These are phyloP conservation scores for Poecilia picta DNA, from an alignment of 2,797 vertebrate genomes.

Conservation along the genomic window DNA sequence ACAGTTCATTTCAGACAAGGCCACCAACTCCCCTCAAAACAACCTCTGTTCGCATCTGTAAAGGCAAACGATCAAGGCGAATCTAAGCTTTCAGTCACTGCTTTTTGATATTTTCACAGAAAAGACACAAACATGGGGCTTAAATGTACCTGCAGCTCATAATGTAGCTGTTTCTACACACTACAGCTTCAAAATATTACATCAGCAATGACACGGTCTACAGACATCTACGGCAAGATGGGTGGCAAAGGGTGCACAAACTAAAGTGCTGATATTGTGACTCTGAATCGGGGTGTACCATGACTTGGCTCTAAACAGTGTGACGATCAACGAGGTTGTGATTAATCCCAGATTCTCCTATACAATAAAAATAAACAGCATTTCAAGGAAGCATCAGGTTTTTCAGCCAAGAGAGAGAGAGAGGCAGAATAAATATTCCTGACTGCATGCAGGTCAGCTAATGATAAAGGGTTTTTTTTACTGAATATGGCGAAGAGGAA, in stretches of 20 bases:
- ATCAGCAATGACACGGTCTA: slow-evolving; percentile 50
- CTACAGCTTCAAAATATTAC: slow-evolving; percentile 48
- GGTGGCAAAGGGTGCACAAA: slow-evolving; percentile 44
- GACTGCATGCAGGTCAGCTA: slow-evolving; percentile 60
- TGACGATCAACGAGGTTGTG: slow-evolving; percentile 8
- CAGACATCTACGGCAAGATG: slow-evolving; percentile 55
- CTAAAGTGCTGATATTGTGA: slow-evolving; percentile 33
- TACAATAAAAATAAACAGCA: slow-evolving; percentile 44
- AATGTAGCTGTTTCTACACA: slow-evolving; percentile 41
- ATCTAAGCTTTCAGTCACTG: slow-evolving; percentile 29
- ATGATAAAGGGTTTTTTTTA: slow-evolving; percentile 44
- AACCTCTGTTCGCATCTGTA: slow-evolving; percentile 26
- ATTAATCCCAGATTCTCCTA: slow-evolving; percentile 34
- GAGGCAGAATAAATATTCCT: slow-evolving; percentile 47
- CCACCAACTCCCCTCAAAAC: slow-evolving; percentile 38
- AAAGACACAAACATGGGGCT: slow-evolving; percentile 48
- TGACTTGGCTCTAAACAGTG: slow-evolving; percentile 32
- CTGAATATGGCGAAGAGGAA: slow-evolving; percentile 31
- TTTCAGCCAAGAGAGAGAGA: slow-evolving; percentile 36
- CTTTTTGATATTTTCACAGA: slow-evolving; percentile 40
- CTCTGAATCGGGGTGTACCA: slow-evolving; percentile 5
- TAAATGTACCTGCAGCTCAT: slow-evolving; percentile 29
- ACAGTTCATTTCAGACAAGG: slow-evolving; percentile 53
- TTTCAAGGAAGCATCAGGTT: slow-evolving; percentile 49
- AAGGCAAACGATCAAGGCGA: slow-evolving; percentile 49